Conservation (phyloP, 53 echinoderm and acorn worm species). For the Zoroaster sp. region DNA sequence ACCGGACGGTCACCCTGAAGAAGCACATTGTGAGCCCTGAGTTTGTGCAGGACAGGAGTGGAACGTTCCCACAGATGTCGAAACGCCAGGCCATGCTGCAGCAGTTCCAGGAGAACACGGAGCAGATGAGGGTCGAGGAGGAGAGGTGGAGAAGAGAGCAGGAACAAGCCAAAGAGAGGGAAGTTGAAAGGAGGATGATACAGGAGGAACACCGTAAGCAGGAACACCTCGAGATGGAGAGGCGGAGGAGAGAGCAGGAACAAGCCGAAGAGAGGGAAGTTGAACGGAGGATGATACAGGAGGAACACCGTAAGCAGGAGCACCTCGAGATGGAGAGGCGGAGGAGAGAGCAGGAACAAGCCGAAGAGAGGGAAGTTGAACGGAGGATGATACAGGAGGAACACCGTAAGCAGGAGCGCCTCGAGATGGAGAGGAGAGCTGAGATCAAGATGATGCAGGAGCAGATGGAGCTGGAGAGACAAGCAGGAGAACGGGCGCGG, state of each 20-base stretch:
- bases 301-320: constrained; percentile 28
- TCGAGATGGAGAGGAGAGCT: constrained; percentile 1
- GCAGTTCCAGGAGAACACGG: constrained; percentile 67
- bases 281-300: constrained; percentile 27
- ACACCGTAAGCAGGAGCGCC: constrained; percentile 33
- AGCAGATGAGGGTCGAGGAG: constrained; percentile 35
- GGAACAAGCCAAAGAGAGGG: constrained; percentile 4
- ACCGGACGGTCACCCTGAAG: constrained; percentile 48
- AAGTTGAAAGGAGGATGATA: constrained; percentile 24
- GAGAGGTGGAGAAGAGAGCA: background rate
- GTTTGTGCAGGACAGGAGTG: background rate
- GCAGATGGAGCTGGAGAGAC: constrained; percentile 13
- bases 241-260: background rate
- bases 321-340: background rate
- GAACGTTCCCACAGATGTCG: constrained; percentile 45
- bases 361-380: constrained; percentile 13
- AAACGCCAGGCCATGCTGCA: constrained; percentile 62
- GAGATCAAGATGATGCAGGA: constrained; percentile 34
- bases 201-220: constrained; percentile 35
- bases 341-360: background rate
- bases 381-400: constrained; percentile 33
- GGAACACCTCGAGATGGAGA: constrained; percentile 1
- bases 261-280: constrained; percentile 13
- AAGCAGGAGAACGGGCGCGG: background rate
- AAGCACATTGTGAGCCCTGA: constrained; percentile 35